Evolutionary conservation across 2,113 vertebrate genomes (phyloP), one percentile per base, ranked within the genome.

Genomic region (Anguilla japonica): DNA sequence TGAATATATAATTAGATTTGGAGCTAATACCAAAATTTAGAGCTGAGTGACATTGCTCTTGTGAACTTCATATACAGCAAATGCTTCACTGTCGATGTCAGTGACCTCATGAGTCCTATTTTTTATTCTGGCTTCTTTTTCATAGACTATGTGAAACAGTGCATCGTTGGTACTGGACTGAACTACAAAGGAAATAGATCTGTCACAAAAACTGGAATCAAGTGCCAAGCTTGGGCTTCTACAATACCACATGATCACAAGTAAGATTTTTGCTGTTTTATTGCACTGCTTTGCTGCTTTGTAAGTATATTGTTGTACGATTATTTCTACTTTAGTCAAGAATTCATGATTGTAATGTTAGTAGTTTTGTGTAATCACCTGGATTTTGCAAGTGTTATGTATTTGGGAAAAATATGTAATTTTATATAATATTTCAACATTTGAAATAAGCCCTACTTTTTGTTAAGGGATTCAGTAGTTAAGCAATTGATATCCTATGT

Each of bases 231-330:
- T n/a, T 99, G 98, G 98, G 96, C 95, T 92, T 98, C 98, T 71
- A 96, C 97, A 90, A 96, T 97, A 80, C 98, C 98, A 87, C 98
- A 99, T 46, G 98, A 99, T 89, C 98, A 99, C 95, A 97, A 97
- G 98, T 99, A 97, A 97, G 97, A 92, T 56, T 39, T 63, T 50
- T 81, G 5, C n/a, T 29, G 29, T 79, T 71, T 18, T 40, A 46
- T 2, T 87, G n/a, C 26, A 41, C 41, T n/a, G 43, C 53, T 86
- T 81, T 40, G 39, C 50, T 53, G 9, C 22, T n/a, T 78, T 34
- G 41, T 34, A 34, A 34, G 34, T 9, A 82, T n/a, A 7, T 41
- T 50, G 46, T 29, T n/a, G 13, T 34, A 8, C 6, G 79, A 75
- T 34, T 22, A 80, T 39, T 1, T n/a, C 16, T 41, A 41, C 29